Base-by-base conservation (phyloP, 2,888 invertebrate species). In the Himalopsyche anomala region DNA sequence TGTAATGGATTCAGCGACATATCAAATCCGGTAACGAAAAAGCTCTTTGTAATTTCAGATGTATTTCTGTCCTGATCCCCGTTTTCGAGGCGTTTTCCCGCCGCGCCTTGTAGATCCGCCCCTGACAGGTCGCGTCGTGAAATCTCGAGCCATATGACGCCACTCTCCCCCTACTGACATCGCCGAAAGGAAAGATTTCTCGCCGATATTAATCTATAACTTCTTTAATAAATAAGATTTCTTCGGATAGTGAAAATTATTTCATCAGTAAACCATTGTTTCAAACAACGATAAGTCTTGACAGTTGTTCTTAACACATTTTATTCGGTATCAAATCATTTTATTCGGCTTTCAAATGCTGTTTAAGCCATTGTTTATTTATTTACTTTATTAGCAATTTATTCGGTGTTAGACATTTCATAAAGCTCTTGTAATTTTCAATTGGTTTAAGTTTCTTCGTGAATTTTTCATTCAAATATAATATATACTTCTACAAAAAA, bases 31-130 rank as follows among this genome's bases (percentile, higher is more conserved):
- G 19, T 19, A 62, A 15, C 51, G 51, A 62, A 62, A 62, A 62
- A 62, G 28, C 62, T 62, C 62, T 62, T 62, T 62, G 62, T 62
- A 62, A 62, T 19, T 5, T 62, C 62, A 62, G 62, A 62, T 62
- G 19, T 62, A 62, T 62, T 62, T 62, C 28, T 28, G 62, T 28
- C 28, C 28, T 62, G 62, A 62, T 62, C 62, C 28, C 62, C 62
- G 62, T 11, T 62, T 28, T 28, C 62, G 28, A 11, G 19, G 62
- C 62, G 62, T 62, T 62, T 62, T 62, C 28, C 19, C 8, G 62
- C 51, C n/a, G 62, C 19, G 19, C n/a, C 19, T 62, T 62, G 62
- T 62, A 62, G 28, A 62, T 62, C 62, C 62, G 62, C n/a, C 62
- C 62, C 62, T 62, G 62, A 19, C 62, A 62, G 19, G 62, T 62